phyloP scores from a whole-genome alignment of 1,140 invertebrate genomes.

The Drosophila bocki region DNA sequence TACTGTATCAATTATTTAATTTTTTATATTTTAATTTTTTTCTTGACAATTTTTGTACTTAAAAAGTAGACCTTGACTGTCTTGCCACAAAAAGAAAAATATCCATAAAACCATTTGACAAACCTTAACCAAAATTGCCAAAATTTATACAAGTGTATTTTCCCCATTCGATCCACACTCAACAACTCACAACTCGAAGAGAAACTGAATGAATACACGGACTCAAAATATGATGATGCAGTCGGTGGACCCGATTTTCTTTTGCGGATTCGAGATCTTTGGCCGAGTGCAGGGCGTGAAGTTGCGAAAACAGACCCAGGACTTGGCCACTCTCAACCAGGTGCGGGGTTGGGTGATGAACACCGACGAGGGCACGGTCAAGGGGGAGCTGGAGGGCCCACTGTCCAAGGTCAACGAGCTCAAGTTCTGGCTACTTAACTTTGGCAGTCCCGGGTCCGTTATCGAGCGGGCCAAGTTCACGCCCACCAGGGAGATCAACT shows the following conservation, averaged over 20 bases:
- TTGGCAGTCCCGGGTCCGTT: constrained; percentile 88
- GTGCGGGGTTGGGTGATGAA: constrained; percentile 90
- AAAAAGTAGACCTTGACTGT: not conserved
- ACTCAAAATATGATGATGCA: constrained; percentile 25
- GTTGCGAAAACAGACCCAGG: constrained; percentile 87
- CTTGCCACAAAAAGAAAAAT: not conserved
- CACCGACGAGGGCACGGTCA: constrained; percentile 87
- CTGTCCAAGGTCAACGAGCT: constrained; percentile 86
- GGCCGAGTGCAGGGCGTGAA: constrained; percentile 87
- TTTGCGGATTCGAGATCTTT: constrained; percentile 86
- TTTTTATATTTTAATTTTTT: too few relatives aligned
- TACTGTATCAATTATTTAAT: too few relatives aligned
- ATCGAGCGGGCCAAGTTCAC: constrained; percentile 88
- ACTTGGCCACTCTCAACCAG: constrained; percentile 86
- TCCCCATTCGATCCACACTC: not conserved
- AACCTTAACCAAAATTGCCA: not conserved
- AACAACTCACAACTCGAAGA: not conserved
- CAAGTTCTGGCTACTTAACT: constrained; percentile 88
- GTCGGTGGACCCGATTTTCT: constrained; percentile 49
- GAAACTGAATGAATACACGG: not conserved
- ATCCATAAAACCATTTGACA: not conserved
- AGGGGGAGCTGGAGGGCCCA: constrained; percentile 88
- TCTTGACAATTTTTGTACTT: not conserved
- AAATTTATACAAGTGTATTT: not conserved
- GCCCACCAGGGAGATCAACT: constrained; percentile 62